Percentiles rank a stretch among this genome's conserved stretches.
Conservation (phyloP, 2,113 vertebrate species). For the Barbus barbus region DNA sequence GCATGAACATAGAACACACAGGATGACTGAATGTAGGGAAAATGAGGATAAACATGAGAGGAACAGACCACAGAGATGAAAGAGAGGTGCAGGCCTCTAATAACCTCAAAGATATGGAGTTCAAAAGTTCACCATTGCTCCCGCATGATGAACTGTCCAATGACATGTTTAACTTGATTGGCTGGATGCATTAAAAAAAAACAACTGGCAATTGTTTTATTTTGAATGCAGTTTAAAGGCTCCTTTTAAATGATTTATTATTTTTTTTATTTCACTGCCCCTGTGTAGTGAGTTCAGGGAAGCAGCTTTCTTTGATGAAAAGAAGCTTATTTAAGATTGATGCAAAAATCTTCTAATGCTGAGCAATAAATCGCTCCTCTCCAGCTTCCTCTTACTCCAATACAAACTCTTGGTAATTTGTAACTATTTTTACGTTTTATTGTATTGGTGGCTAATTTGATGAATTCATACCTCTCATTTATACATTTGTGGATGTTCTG, state of each 20-base stretch:
- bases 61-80: background rate
- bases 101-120: background rate
- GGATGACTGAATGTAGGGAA: too few relatives aligned
- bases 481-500: too few relatives aligned
- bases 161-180: background rate
- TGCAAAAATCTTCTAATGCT: too few relatives aligned
- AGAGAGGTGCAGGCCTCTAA: background rate
- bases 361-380: too few relatives aligned
- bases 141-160: background rate
- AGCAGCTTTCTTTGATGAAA: background rate
- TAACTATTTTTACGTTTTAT: too few relatives aligned
- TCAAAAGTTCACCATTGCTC: background rate
- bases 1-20: conserved; percentile 4
- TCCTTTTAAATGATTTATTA: background rate
- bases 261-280: background rate
- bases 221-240: background rate
- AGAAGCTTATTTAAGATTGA: background rate
- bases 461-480: too few relatives aligned
- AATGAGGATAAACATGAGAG: conserved; percentile 17
- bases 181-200: too few relatives aligned
- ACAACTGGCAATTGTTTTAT: background rate
- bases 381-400: too few relatives aligned
- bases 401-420: too few relatives aligned
- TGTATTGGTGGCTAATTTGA: too few relatives aligned
- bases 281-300: background rate